Evolutionary conservation across 2,797 vertebrate genomes (phyloP), one percentile per base, ranked within the genome.

Genomic region (Ibycter americanus): DNA sequence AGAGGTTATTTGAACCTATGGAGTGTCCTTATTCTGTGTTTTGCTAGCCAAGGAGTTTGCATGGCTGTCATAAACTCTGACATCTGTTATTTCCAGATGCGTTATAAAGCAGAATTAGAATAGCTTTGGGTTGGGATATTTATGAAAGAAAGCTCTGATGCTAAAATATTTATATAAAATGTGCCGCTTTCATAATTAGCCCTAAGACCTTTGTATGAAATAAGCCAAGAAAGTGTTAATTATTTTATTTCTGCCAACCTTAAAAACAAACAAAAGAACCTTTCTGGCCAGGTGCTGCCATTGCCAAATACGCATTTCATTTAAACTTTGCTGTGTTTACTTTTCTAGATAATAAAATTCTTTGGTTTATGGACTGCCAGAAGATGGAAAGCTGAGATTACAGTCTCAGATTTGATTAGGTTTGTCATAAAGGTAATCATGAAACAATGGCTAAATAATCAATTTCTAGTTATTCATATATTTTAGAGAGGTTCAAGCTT

Each of bases 281-380:
- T 92, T 93, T 71, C 70, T 91, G 84, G 54, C 51, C 68, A 90
- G 76, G 66, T 92, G 52, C 72, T 93, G 26, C 58, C 42, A 21
- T 83, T 96, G 90, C 90, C 87, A 92, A 94, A 83, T 79, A 51
- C 2, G 17, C 31, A 21, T 88, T 91, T 91, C 89, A 86, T 46
- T 91, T 92, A 85, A 89, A 83, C 81, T 83, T 85, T 55, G 18
- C 49, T 66, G 32, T 97, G 72, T 96, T 96, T 97, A 88, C 82
- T 34, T 92, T 94, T 92, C 78, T 87, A 85, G 93, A 77, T 96
- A 87, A 92, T 93, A 94, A 91, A 95, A 96, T 90, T 93, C 15
- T 86, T 94, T 86, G n/a, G 58, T 95, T 97, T 95, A 91, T 79
- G 42, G 47, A 82, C 84, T 93, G 68, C 46, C 82, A 76, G 65